Base-by-base conservation (phyloP, 2,797 vertebrate species). In the Poliocrania exsul region DNA sequence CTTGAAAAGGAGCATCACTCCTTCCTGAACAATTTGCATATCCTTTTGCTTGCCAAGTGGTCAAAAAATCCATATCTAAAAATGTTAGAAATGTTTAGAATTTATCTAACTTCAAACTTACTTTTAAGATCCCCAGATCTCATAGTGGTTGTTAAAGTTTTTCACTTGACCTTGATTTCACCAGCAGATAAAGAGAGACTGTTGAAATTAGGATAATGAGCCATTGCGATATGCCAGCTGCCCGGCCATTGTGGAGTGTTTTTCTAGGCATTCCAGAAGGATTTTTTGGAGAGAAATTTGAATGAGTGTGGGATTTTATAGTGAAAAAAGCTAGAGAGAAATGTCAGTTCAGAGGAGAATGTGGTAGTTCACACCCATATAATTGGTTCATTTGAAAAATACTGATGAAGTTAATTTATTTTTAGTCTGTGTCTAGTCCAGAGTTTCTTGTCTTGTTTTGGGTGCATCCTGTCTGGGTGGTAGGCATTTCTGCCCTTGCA, bases 101-200 rank as follows among this genome's bases (percentile, higher is more conserved):
- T 69, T 75, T 84, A 38, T 88, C 24, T 75, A 80, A 15, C 46
- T 79, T 10, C 49, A 71, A 25, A 53, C 25, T 44, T 78, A 65
- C 31, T 67, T 69, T 47, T 67, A 42, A 67, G n/a, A 79, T 56
- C 31, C 11, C 26, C 40, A 64, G 16, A 49, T 92, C 62, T 81
- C 26, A 31, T 44, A 78, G 11, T 50, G 31, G 2, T 54, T 51
- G 61, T 71, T 84, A 53, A 81, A 67, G 35, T 83, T 81, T 84
- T 91, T 69, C 17, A 7, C 29, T 65, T 93, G 91, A 90, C 78
- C 67, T 95, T 81, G 86, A 53, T 87, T 94, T 85, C 47, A 37
- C 50, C 50, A 92, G 35, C 40, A 70, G 62, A 75, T 89, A 61
- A 86, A 64, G 62, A 64, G 13, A 83, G 65, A 42, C 40, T 79